A percentile compares a stretch with the other conserved stretches of the same genome.
Evolutionary conservation across 1,140 invertebrate species (phyloP).

Genomic region (Procambarus virginalis): DNA sequence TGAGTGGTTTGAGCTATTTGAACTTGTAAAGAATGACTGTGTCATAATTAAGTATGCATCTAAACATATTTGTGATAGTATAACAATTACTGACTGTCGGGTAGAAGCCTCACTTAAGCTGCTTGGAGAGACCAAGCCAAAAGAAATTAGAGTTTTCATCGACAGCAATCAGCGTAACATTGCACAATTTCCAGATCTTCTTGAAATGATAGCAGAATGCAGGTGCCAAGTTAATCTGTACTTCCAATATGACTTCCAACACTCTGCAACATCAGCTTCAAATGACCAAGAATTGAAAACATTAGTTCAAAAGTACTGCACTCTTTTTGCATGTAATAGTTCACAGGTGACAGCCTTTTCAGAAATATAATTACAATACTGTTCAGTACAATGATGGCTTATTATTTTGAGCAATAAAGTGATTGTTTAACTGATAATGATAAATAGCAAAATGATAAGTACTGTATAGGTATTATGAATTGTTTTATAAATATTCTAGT

Average conservation of each 20-base stretch:
- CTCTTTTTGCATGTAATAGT: background rate
- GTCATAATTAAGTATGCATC: background rate
- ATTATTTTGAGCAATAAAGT: no score
- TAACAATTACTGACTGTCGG: background rate
- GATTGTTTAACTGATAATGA: no score
- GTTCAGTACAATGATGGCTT: no score
- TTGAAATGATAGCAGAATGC: background rate
- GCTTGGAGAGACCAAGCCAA: background rate
- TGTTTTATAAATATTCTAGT: no score
- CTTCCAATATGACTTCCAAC: constrained; percentile 10
- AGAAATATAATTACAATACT: no score
- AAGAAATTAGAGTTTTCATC: background rate
- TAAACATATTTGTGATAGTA: background rate
- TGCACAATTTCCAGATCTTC: background rate
- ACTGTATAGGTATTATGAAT: no score
- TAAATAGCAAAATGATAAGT: no score
- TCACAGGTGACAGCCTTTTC: no score
- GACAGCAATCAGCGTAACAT: background rate
- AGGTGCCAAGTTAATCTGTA: background rate
- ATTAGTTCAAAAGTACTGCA: constrained; percentile 1
- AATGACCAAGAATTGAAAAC: constrained; percentile 7
- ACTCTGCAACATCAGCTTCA: background rate
- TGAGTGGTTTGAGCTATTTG: constrained; percentile 26
- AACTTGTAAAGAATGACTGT: constrained; percentile 1
- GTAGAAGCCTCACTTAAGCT: background rate